Base-by-base conservation (phyloP, 2,888 invertebrate species). In the Drosophila atroscutellata region DNA sequence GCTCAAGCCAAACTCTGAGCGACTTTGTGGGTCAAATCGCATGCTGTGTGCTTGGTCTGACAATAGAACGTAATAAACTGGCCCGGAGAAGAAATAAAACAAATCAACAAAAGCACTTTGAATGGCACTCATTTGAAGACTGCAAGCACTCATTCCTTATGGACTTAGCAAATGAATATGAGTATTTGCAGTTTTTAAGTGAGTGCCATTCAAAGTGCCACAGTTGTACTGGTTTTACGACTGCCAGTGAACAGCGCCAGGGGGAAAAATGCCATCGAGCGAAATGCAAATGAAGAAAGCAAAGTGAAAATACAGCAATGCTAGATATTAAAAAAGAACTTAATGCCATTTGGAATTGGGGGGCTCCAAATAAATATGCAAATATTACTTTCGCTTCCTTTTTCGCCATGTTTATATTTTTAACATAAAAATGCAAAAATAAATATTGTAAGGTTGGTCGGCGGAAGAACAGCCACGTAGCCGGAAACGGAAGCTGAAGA, bases 311-410 rank as follows among this genome's bases (percentile, higher is more conserved):
- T 45, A 70, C 68, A 70, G 77, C 75, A 81, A 78, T 73, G 69
- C 61, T 66, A 42, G 68, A 79, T 83, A 76, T 81, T 76, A 83
- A 77, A 45, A 85, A 75, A 86, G 6, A 18, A 80, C 80, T 76
- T 72, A 78, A 75, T 80, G 70, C 57, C 72, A 71, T 78, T 86
- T 85, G 70, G 50, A 63, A 58, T 60, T 71, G 64, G 72, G 72
- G 61, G 63, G 61, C 56, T 39, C 64, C 64, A 89, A 87, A 90
- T 75, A 81, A 83, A 74, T 90, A 89, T 90, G 88, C 90, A 87
- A 89, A 88, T 90, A 72, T 57, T 56, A 52, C 24, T 26, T 45
- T 61, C 52, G 49, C 50, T 49, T 51, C 54, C 20, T 34, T 52
- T 62, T 52, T 11, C 36, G 55, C 58, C 61, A 64, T 65, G 32